phyloP scores from a whole-genome alignment of 1,140 invertebrate species.

The Homarus americanus region DNA sequence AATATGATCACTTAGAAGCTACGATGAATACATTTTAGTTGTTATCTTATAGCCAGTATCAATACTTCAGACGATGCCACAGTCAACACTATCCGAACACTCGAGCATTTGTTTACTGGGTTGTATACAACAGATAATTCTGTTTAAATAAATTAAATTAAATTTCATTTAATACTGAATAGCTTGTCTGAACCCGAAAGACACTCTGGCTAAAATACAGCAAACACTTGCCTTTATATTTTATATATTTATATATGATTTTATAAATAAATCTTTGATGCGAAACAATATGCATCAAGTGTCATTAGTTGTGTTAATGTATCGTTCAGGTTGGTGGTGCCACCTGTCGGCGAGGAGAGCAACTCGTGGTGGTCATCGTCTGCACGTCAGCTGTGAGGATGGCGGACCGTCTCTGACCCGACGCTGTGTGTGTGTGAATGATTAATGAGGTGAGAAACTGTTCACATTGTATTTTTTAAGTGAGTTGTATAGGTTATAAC shows the following conservation, averaged over 20 bases:
- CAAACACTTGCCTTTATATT: too few species aligned
- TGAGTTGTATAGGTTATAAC: too few species aligned
- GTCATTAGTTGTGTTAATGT: neutral
- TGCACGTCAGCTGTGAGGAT: slow-evolving; percentile 35
- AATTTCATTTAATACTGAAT: neutral
- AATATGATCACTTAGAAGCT: too few species aligned
- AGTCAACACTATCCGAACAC: neutral
- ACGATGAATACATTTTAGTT: too few species aligned
- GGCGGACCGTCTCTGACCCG: slow-evolving; percentile 3
- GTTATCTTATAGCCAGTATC: too few species aligned
- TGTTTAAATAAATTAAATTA: neutral
- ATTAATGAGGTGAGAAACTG: slow-evolving; percentile 8
- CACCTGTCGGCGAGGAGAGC: neutral
- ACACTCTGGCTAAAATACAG: neutral
- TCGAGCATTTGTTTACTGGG: neutral
- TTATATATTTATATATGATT: too few species aligned
- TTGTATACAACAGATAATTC: neutral
- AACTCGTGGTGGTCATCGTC: neutral
- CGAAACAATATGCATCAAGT: neutral
- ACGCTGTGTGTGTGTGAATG: slow-evolving; percentile 18
- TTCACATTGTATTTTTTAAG: neutral
- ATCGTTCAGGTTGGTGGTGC: neutral
- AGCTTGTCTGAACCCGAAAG: neutral
- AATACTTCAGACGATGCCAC: neutral
- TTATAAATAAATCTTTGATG: too few species aligned